A percentile compares a stretch with the other conserved stretches of the same genome.
Conservation (phyloP, 2,888 invertebrate species). For the Metacarcinus magister region DNA sequence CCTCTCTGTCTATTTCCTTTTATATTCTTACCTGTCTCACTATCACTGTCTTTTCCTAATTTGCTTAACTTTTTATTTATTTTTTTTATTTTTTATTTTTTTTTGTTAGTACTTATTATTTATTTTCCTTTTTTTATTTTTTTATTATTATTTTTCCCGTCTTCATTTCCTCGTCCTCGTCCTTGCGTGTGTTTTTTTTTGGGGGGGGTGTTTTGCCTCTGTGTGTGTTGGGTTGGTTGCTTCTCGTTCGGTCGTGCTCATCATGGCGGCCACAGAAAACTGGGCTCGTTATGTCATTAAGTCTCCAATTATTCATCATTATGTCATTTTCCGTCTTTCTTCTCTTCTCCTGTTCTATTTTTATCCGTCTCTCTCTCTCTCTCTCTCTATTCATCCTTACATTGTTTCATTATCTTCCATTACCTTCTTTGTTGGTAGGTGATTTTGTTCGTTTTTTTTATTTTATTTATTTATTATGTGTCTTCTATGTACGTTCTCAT, state of each 20-base stretch:
- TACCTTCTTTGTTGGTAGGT: not conserved
- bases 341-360: not conserved
- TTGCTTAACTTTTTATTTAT: not conserved
- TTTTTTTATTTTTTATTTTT: not conserved
- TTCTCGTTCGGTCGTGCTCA: not conserved
- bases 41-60: not conserved
- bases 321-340: constrained; percentile 15
- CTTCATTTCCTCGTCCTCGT: not conserved
- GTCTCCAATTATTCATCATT: not conserved
- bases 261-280: not conserved
- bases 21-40: not conserved
- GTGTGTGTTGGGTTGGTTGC: not conserved
- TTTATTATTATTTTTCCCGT: not conserved
- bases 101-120: not conserved
- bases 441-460: not conserved
- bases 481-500: not conserved
- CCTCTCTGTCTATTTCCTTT: not conserved
- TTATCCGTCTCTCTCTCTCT: not conserved
- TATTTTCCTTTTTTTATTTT: not conserved
- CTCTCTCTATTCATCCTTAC: not conserved
- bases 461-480: not conserved
- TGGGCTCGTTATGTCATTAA: constrained; percentile 1
- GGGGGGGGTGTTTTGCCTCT: not conserved
- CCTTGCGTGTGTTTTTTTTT: not conserved
- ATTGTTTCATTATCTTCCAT: not conserved